These are phyloP conservation scores for Cryptocephalus moraei DNA, from an alignment of 2,888 invertebrate species.

Conservation along the genomic window DNA sequence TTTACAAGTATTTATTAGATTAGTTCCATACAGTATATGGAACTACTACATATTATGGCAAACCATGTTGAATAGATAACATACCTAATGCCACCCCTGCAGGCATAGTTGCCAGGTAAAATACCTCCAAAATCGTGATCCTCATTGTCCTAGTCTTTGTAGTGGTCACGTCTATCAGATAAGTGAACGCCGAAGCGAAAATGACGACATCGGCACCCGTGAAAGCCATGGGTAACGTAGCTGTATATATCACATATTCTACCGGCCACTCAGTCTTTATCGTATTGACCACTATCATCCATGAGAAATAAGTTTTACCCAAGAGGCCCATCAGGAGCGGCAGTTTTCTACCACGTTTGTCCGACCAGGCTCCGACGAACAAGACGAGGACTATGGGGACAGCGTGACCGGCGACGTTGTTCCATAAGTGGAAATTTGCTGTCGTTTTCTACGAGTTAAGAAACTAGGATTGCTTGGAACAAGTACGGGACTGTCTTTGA, in stretches of 20 bases:
- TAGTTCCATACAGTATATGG: no score
- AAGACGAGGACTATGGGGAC: conserved; percentile 68
- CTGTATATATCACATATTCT: conserved; percentile 64
- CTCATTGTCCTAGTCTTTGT: conserved; percentile 61
- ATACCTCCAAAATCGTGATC: conserved; percentile 71
- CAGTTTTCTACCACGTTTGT: conserved; percentile 65
- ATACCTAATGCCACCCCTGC: conserved; percentile 67
- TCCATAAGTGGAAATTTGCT: conserved; percentile 68
- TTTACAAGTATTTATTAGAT: no score
- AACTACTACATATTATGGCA: no score
- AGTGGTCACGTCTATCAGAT: conserved; percentile 69
- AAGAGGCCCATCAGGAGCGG: conserved; percentile 60
- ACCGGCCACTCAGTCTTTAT: conserved; percentile 52
- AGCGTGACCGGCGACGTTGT: conserved; percentile 60
- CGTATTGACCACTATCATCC: conserved; percentile 64
- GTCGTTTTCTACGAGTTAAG: background rate
- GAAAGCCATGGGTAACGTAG: conserved; percentile 64
- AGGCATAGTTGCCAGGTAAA: conserved; percentile 76
- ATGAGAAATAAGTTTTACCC: conserved; percentile 66
- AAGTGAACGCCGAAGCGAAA: conserved; percentile 69
- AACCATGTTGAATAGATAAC: conserved; percentile 1
- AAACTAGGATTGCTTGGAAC: conserved; percentile 2
- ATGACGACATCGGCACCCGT: conserved; percentile 73
- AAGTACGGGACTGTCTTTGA: background rate
- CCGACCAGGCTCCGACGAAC: conserved; percentile 75